These are phyloP conservation scores for Ennomos quercinarius DNA, from an alignment of 2,888 invertebrate genomes.

Conservation along the genomic window DNA sequence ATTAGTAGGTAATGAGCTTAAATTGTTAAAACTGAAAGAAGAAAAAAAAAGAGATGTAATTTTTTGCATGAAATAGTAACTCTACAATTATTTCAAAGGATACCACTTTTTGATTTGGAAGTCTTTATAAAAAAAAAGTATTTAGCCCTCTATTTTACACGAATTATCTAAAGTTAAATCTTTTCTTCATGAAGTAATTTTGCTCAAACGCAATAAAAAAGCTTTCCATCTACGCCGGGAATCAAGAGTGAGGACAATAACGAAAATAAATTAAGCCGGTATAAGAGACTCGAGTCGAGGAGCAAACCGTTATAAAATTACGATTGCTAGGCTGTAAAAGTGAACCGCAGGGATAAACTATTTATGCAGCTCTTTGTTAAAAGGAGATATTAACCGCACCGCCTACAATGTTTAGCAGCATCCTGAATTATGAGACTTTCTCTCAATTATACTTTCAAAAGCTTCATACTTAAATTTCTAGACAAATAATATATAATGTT, in stretches of 20 bases:
- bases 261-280: constrained; percentile 2
- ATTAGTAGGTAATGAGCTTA: no score
- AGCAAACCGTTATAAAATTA: constrained; percentile 5
- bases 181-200: neutral
- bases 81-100: no score
- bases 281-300: neutral
- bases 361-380: constrained; percentile 8
- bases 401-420: constrained; percentile 4
- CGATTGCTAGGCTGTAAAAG: constrained; percentile 1
- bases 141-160: no score
- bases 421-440: neutral
- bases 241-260: constrained; percentile 5
- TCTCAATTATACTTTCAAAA: neutral
- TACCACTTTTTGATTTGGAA: no score
- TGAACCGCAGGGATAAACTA: constrained; percentile 9
- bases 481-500: no score
- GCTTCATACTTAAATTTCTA: neutral
- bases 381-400: constrained; percentile 7
- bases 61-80: no score
- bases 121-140: no score
- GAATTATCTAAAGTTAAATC: no score
- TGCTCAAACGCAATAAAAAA: neutral
- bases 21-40: no score
- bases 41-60: no score
- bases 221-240: neutral